Percentiles rank a stretch among this genome's conserved stretches.
Evolutionary conservation across 2,113 vertebrate genomes (phyloP).

Genomic region (Dipodomys spectabilis): DNA sequence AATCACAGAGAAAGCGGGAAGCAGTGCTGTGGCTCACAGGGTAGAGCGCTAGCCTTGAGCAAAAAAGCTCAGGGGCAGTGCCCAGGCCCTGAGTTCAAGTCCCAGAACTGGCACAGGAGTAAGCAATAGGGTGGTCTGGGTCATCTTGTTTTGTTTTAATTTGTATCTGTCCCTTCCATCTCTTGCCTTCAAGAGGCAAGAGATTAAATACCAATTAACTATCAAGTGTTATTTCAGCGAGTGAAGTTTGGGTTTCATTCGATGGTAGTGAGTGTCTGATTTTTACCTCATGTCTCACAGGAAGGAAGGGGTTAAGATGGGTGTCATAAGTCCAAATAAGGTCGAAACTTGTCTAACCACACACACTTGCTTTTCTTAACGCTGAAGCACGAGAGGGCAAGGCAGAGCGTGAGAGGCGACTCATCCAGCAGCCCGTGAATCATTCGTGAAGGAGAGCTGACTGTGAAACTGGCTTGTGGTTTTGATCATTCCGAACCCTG

Average conservation of each 20-base stretch:
- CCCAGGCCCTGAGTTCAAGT: too few species aligned
- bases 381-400: background rate
- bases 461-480: conserved; percentile 3
- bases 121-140: background rate
- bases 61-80: too few species aligned
- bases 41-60: too few species aligned
- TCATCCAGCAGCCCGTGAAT: background rate
- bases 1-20: too few species aligned
- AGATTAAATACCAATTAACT: background rate
- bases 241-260: conserved; percentile 39
- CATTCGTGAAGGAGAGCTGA: background rate
- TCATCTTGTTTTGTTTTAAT: background rate
- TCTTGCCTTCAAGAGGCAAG: background rate
- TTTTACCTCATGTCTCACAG: conserved; percentile 6
- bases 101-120: too few species aligned
- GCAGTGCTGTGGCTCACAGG: too few species aligned
- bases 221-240: background rate
- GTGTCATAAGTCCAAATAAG: background rate
- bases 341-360: conserved; percentile 3
- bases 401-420: background rate
- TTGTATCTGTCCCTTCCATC: background rate
- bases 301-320: background rate
- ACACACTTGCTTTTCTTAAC: conserved; percentile 28
- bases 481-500: conserved; percentile 35
- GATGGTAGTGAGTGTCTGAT: background rate